Evolutionary conservation across 1,140 invertebrate genomes (phyloP), one percentile per base, ranked within the genome.

Genomic region (Dolichoris vasculosae): DNA sequence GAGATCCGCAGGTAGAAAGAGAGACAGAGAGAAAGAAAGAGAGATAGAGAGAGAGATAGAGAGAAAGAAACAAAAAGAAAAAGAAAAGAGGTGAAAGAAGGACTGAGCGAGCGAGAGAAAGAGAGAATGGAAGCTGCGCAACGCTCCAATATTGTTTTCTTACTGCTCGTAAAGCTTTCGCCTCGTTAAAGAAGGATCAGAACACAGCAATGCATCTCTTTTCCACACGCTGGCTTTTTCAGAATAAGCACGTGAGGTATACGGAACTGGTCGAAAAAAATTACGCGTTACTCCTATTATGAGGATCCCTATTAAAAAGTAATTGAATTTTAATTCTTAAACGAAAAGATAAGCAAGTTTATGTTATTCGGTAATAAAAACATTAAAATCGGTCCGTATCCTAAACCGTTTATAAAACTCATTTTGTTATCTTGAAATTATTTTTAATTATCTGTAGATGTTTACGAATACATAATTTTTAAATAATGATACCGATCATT

Each of bases 171-270:
- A 86, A 86, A 86, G 81, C 80, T 78, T 78, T 67, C 48, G 73
- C 81, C 73, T 83, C 85, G 85, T 86, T 86, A 82, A 86, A 86
- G 76, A 59, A 71, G 83, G 80, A 83, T 87, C 85, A 77, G 75
- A 82, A 73, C 79, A 30, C 23, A 26, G 51, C 35, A 81, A 38
- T 43, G 38, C 73, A 64, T 83, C 51, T 76, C 48, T 78, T 77
- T 64, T 82, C 32, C 82, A 63, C 38, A 2, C 64, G 32, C 4
- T 32, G 32, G n/a, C 51, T 30, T 83, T 64, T 48, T 76, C 20
- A 59, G 26, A 8, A 11, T 15, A n/a, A 77, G 46, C 46, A n/a
- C 40, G 23, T 46, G 26, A 43, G 64, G 30, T 35, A 17, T n/a
- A 30, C 7, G 8, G 3, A 63, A 1, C 63, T 2, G 0, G 32